Base-by-base conservation (phyloP, 2,888 invertebrate genomes). In the Conops quadrifasciatus region DNA sequence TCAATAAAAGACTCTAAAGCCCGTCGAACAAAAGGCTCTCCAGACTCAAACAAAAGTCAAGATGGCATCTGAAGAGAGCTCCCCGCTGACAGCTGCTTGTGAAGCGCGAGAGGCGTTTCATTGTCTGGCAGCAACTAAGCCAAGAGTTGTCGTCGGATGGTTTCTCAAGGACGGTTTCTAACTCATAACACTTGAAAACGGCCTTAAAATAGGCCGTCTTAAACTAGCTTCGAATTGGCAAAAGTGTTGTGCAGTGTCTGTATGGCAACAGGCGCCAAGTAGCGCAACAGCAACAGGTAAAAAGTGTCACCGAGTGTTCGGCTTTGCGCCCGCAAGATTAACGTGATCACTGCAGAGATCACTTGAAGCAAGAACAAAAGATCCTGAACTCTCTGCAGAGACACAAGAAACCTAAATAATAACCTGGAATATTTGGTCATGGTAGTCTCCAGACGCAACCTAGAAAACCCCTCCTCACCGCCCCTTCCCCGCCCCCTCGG, bases 151-250 rank as follows among this genome's bases (percentile, higher is more conserved):
- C 70, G 70, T 67, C 71, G 69, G 68, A 53, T 60, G 73, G 70
- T 70, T 71, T 65, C 72, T 73, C 74, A 75, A 76, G 76, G 73
- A 72, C 21, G 71, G 72, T 49, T n/a, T n/a, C n/a, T n/a, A n/a
- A 13, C 58, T 58, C 60, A 36, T 19, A 47, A 65, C 26, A n/a
- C 62, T 36, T 36, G 36, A 36, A 36, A 36, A 36, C 36, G 36
- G 9, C 9, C 36, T n/a, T n/a, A n/a, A n/a, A n/a, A n/a, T n/a
- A 36, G 26, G 26, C 13, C 30, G 65, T 51, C 30, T 53, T 43
- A 45, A 76, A 76, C 73, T 74, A 77, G 74, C 72, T 75, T 77
- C 77, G 71, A 77, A 77, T 77, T 77, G 75, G 75, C 74, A 71
- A 43, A 5, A 43, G 11, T 36, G 36, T 36, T 36, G 36, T 4